Base-by-base conservation (phyloP, 2,797 vertebrate genomes). In the Philypnodon macrostomus region DNA sequence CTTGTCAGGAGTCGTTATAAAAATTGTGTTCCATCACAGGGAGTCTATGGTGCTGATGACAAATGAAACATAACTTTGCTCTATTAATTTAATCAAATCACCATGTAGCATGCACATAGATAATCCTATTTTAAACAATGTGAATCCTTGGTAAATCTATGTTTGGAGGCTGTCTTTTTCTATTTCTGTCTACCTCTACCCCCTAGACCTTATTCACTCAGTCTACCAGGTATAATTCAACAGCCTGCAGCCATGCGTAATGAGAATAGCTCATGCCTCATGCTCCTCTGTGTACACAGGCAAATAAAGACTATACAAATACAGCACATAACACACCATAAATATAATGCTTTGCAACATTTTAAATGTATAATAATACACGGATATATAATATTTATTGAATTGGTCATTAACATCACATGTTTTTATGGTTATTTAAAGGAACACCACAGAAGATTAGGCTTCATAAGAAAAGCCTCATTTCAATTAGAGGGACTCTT, bases 171-270 rank as follows among this genome's bases (percentile, higher is more conserved):
- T 8, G 16, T 44, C 37, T 40, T 63, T 48, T 48, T 63, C 67
- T 59, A 42, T 36, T 50, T 62, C 64, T 56, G 53, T 18, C 34
- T 53, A 69, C 64, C 50, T 55, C 47, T 64, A 75, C 53, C 56
- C 53, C 53, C 33, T 15, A 21, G 68, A 60, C 5, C 1, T 63
- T 68, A 61, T 79, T 72, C 73, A 38, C 42, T 62, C 49, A 53
- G 63, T 79, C 55, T 53, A n/a, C n/a, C 58, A 63, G 67, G 63
- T 53, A 66, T 70, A 73, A 67, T 81, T 74, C 66, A 70, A 35
- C 71, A 50, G 46, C 16, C 16, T 66, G 58, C 53, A 12, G 51
- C 55, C 67, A 63, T 83, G 77, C 72, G 77, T 83, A 80, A 78
- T 80, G 54, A 83, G 67, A 49, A 76, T 71, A 76, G 66, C 30